A percentile compares a stretch with the other conserved stretches of the same genome.
phyloP scores from a whole-genome alignment of 2,888 invertebrate genomes.

The Norana najaformis region DNA sequence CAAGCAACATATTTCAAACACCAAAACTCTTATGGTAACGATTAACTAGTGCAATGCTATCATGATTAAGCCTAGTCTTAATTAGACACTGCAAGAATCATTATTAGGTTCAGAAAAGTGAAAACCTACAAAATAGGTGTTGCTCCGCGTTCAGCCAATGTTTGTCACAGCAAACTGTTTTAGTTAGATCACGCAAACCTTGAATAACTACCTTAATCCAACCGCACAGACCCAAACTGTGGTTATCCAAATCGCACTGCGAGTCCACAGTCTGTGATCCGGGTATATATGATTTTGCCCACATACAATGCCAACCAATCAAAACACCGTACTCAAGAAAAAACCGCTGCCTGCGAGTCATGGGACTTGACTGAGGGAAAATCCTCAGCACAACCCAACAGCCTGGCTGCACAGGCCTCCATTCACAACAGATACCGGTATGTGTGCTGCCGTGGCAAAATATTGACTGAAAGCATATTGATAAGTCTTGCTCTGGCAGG shows the following conservation, averaged over 20 bases:
- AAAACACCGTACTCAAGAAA: background rate
- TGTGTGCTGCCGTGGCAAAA: no score
- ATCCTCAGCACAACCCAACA: background rate
- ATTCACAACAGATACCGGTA: no score
- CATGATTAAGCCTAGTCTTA: background rate
- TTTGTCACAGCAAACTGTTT: background rate
- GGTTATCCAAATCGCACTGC: background rate
- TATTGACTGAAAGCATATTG: background rate
- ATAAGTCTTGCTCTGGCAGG: no score
- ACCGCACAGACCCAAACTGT: background rate
- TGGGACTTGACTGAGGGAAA: background rate
- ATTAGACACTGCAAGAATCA: background rate
- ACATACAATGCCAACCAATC: background rate
- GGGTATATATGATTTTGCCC: background rate
- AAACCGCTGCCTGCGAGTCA: background rate
- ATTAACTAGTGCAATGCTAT: no score
- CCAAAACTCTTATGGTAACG: no score
- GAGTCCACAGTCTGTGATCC: background rate
- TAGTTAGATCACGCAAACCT: background rate
- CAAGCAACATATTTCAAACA: no score
- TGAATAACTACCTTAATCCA: background rate
- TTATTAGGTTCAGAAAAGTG: background rate
- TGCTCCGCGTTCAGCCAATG: background rate
- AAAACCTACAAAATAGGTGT: background rate
- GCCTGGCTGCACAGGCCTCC: background rate